Conservation (phyloP, 2,113 vertebrate genomes). For the Xenus cinereus region DNA sequence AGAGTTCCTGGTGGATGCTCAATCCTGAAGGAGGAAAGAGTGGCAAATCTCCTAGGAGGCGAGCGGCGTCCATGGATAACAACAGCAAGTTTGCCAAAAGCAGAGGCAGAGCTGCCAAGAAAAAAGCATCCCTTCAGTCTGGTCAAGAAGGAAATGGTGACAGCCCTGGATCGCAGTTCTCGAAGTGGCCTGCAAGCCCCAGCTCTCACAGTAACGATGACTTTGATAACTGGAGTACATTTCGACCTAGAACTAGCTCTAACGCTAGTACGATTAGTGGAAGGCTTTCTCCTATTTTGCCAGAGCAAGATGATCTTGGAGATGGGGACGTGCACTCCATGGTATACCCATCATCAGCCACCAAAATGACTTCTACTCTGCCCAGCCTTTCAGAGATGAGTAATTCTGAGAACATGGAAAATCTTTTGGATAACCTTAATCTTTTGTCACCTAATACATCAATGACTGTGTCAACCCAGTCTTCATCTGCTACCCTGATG, state of each 20-base stretch:
- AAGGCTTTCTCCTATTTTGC: conserved; percentile 93
- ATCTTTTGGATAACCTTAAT: conserved; percentile 96
- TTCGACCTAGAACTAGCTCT: conserved; percentile 93
- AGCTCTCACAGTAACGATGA: conserved; percentile 97
- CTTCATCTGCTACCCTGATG: conserved; percentile 90
- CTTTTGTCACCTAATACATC: conserved; percentile 91
- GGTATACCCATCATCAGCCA: conserved; percentile 87
- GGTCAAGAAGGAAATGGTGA: conserved; percentile 89
- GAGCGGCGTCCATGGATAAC: conserved; percentile 97
- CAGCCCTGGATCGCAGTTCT: conserved; percentile 90
- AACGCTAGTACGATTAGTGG: conserved; percentile 95
- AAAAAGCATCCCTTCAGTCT: conserved; percentile 92
- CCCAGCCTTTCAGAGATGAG: conserved; percentile 97
- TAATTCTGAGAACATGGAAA: conserved; percentile 96
- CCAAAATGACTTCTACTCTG: conserved; percentile 92
- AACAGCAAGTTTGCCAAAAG: conserved; percentile 98
- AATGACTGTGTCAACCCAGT: conserved; percentile 86
- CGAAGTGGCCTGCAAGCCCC: conserved; percentile 96
- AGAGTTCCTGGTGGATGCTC: conserved; percentile 99
- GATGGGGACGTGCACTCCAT: conserved; percentile 89
- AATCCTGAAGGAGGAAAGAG: conserved; percentile 98
- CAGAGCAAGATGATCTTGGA: conserved; percentile 91
- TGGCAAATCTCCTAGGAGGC: conserved; percentile 92
- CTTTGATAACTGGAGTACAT: conserved; percentile 93
- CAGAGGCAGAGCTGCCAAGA: conserved; percentile 95